Base-by-base conservation (phyloP, 2,797 vertebrate genomes). In the Denticeps clupeoides region DNA sequence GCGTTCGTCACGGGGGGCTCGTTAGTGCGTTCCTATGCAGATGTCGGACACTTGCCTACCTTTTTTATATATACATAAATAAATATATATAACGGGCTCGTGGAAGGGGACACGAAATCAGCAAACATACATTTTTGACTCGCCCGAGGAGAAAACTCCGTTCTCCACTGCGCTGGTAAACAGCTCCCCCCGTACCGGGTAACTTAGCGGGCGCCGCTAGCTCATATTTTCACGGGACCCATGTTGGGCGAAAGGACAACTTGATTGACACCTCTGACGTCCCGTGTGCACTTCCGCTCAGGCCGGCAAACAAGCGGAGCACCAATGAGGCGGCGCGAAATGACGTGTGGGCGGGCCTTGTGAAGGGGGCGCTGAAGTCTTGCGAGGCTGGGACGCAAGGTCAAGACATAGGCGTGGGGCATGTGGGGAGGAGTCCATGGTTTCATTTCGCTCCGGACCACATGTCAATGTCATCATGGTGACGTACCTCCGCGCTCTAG, bases 211-310 rank as follows among this genome's bases (percentile, higher is more conserved):
- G n/a, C n/a, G n/a, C n/a, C n/a, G n/a, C n/a, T n/a, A n/a, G 33
- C 38, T 37, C 52, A 42, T 23, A 45, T 73, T 79, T 70, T 58
- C 24, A 12, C 50, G 33, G 67, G 45, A 65, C 56, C 57, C 62
- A 62, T 68, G 63, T 77, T 65, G 64, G 25, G 58, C 3, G 55
- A 70, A 76, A 80, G 79, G 79, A 69, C 79, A 78, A 50, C 51
- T 35, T 77, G 70, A 80, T 33, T 41, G 76, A 74, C 76, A 28
- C 7, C 0, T 1, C 1, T 0, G 0, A 0, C 1, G 32, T 22
- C 72, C 63, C 80, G 45, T 76, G n/a, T 11, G 15, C 0, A 22
- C 7, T 3, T 13, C 11, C 2, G 1, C 1, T 8, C 15, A 48
- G 66, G 62, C 47, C 62, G 62, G 41, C 10, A 25, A 9, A 28